phyloP scores from a whole-genome alignment of 2,888 invertebrate species.

The Eristalis tenax region DNA sequence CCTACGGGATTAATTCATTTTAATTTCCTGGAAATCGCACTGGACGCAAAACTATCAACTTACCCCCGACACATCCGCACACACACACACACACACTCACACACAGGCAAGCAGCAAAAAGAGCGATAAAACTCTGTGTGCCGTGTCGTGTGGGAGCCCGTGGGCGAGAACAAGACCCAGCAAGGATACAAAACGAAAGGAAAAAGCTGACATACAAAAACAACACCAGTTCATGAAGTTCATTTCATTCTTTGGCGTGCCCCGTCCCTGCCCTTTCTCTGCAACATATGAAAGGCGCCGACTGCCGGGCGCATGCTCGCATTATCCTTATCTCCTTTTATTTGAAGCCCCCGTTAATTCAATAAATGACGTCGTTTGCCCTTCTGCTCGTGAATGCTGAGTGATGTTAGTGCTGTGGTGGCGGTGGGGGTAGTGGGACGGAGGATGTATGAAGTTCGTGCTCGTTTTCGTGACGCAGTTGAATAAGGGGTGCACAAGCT shows the following conservation, averaged over 20 bases:
- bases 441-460: conserved; percentile 37
- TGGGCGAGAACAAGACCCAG: conserved; percentile 5
- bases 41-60: conserved; percentile 64
- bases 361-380: conserved; percentile 67
- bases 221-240: conserved; percentile 35
- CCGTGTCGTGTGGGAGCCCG: conserved; percentile 4
- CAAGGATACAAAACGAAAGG: not conserved
- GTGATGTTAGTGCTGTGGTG: not conserved
- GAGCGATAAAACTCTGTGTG: not conserved
- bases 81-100: not conserved
- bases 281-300: conserved; percentile 63
- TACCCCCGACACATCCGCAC: not conserved
- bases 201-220: not conserved
- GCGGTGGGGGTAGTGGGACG: not conserved
- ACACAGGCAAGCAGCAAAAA: conserved; percentile 20
- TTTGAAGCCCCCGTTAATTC: conserved; percentile 58
- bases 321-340: conserved; percentile 65
- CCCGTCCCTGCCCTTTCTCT: not conserved
- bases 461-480: conserved; percentile 64
- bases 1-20: conserved; percentile 58
- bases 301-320: conserved; percentile 55
- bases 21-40: conserved; percentile 69
- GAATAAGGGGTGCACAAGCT: conserved; percentile 43
- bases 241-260: conserved; percentile 39
- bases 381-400: conserved; percentile 34